Percentiles rank a stretch among this genome's conserved stretches.
Evolutionary conservation across 2,113 vertebrate genomes (phyloP).

Genomic region (Vulpes ferrilata): DNA sequence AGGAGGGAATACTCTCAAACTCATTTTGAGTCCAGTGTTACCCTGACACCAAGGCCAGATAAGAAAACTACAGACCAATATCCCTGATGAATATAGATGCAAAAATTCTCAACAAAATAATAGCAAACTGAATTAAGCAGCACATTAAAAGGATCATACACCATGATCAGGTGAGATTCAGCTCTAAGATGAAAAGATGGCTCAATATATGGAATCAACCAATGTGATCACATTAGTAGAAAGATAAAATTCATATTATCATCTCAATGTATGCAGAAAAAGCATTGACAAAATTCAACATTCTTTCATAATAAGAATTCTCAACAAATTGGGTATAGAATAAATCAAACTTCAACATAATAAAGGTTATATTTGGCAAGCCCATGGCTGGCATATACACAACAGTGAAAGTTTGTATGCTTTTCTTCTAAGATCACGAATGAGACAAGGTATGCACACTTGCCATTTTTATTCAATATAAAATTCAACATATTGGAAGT

Average conservation of each 20-base stretch:
- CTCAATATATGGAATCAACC: neutral
- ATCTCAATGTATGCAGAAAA: neutral
- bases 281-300: neutral
- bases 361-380: neutral
- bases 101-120: neutral
- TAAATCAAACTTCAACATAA: neutral
- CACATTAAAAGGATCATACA: neutral
- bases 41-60: neutral
- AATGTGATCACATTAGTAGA: neutral
- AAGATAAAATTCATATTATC: neutral
- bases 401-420: neutral
- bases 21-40: neutral
- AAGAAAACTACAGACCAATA: neutral
- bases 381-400: neutral
- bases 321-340: neutral
- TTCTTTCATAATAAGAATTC: neutral
- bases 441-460: neutral
- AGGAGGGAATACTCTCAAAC: neutral
- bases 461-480: neutral
- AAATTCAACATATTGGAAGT: neutral
- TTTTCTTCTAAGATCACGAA: neutral
- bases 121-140: neutral
- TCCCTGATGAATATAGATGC: neutral
- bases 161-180: neutral
- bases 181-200: neutral